These are phyloP conservation scores for Leptosomus discolor DNA, from an alignment of 2,113 vertebrate genomes.

Conservation along the genomic window DNA sequence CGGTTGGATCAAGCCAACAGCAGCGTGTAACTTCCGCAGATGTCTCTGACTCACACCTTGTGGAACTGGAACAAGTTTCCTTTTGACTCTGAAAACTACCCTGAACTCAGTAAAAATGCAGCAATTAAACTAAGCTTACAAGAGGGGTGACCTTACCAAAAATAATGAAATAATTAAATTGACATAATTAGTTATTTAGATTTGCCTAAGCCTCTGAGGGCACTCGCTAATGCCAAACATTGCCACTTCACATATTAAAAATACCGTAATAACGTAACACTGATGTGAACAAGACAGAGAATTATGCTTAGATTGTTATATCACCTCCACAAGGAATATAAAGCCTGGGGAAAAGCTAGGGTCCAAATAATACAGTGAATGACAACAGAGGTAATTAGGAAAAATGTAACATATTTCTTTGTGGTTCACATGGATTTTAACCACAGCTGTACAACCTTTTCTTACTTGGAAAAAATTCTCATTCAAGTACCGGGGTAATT, in stretches of 20 bases:
- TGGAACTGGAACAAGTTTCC: constrained; percentile 31
- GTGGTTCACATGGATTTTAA: background rate
- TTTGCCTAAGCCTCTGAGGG: background rate
- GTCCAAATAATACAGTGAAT: background rate
- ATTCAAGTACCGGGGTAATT: background rate
- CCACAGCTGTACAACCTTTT: background rate
- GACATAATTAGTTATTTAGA: background rate
- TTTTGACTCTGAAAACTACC: constrained; percentile 27
- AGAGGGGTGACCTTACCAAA: background rate
- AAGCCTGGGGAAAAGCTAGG: background rate
- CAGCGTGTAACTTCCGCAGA: constrained; percentile 30
- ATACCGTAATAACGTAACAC: background rate
- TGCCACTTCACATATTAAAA: background rate
- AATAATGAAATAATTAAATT: background rate
- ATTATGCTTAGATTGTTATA: background rate
- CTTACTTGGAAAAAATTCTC: background rate
- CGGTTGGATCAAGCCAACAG: background rate
- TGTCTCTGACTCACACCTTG: constrained; percentile 56
- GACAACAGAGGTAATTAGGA: background rate
- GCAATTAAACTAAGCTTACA: background rate
- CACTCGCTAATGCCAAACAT: background rate
- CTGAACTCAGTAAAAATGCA: background rate
- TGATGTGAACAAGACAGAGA: background rate
- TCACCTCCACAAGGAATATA: background rate
- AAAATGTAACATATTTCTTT: background rate